Conservation (phyloP, 1,140 invertebrate genomes). For the Ylistrum balloti region DNA sequence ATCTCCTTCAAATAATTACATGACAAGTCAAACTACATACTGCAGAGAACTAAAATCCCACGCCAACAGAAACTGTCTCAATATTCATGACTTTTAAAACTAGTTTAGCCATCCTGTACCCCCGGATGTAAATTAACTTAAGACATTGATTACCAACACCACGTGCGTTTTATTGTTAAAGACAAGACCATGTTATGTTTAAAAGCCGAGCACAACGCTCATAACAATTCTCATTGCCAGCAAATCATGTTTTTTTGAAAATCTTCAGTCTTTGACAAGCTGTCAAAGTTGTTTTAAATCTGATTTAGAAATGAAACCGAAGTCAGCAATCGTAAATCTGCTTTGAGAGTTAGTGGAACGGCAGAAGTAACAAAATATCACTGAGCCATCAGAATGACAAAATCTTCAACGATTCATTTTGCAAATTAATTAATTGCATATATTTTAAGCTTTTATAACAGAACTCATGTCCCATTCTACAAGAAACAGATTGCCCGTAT, state of each 20-base stretch:
- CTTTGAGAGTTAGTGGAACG: too few species aligned
- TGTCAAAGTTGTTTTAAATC: slow-evolving; percentile 18
- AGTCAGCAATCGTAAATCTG: too few species aligned
- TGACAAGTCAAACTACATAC: neutral
- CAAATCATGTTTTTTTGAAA: neutral
- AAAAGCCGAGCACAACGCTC: neutral
- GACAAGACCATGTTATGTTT: neutral
- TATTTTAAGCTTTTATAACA: too few species aligned
- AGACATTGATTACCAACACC: neutral
- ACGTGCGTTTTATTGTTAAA: neutral
- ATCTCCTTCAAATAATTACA: neutral
- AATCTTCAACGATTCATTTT: too few species aligned
- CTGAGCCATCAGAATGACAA: too few species aligned
- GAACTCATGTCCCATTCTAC: too few species aligned
- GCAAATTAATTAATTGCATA: too few species aligned
- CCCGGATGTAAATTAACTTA: neutral
- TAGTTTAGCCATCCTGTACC: neutral
- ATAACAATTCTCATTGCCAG: neutral
- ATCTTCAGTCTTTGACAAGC: neutral
- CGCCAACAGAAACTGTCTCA: neutral
- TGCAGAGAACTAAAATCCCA: neutral
- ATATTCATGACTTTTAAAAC: neutral
- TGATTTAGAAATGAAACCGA: neutral
- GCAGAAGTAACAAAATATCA: too few species aligned
- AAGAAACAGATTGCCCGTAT: too few species aligned